Base-by-base conservation (phyloP, 2,797 vertebrate species). In the Perodicticus potto region DNA sequence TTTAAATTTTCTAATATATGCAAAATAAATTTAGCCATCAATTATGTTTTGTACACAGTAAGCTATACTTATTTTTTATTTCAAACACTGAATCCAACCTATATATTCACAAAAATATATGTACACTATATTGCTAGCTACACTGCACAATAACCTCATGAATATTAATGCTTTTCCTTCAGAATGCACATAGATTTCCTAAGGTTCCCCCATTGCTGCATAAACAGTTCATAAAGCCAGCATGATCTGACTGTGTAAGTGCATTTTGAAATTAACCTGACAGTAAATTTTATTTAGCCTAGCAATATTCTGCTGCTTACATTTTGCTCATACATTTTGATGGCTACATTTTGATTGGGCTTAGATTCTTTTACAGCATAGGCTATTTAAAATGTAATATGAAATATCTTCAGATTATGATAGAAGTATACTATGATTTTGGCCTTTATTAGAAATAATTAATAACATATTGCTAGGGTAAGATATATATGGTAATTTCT, bases 211-310 rank as follows among this genome's bases (percentile, higher is more conserved):
- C 65, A n/a, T 45, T 93, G 13, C 37, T 95, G 55, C 57, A 96
- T 96, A 95, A 98, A 95, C 78, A 97, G 78, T 90, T 96, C 25
- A 97, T 90, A 82, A 94, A 96, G 98, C 40, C 49, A 96, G n/a
- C 6, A 96, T 78, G 74, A 97, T n/a, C n/a, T 95, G 65, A 69
- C 61, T 94, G 19, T 32, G 23, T 57, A 81, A 2, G 1, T 57
- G 11, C 74, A 82, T 89, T 94, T 89, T 95, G 91, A 93, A 96
- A 97, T 83, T 22, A 96, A 92, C 1, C 95, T 94, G 73, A 9
- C 7, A 25, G 13, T 72, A 92, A 93, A 95, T 95, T 94, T 94
- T 86, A 96, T 82, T 97, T 94, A 27, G 11, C 13, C 72, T 96
- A 95, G 53, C 37, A 13, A 3, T 80, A 37, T 63, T 90, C 89